These are phyloP conservation scores for Pseudopleuronectes americanus DNA, from an alignment of 2,797 vertebrate species.

Conservation along the genomic window DNA sequence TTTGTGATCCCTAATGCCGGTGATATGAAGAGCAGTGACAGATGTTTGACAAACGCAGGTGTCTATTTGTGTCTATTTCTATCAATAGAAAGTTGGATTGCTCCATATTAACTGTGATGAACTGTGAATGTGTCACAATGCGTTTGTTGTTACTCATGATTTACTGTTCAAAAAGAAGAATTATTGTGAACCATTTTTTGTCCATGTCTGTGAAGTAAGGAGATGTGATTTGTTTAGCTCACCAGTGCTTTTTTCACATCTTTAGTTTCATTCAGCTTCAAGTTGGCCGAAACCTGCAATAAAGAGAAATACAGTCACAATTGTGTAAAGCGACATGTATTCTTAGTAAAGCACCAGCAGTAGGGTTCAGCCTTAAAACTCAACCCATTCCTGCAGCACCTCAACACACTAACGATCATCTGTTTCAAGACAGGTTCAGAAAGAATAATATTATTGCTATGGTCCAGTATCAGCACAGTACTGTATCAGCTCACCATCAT, in stretches of 20 bases:
- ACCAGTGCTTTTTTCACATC: slow-evolving; percentile 95
- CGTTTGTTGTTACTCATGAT: background rate
- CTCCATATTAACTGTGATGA: background rate
- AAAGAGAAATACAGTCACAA: background rate
- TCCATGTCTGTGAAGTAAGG: background rate
- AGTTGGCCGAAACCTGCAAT: slow-evolving; percentile 91
- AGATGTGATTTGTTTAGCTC: slow-evolving; percentile 56
- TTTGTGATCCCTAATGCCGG: background rate
- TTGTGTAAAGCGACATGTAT: background rate
- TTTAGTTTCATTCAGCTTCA: slow-evolving; percentile 90
- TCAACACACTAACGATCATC: background rate
- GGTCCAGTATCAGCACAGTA: background rate
- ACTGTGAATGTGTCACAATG: background rate
- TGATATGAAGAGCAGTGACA: background rate
- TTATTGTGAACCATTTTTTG: background rate
- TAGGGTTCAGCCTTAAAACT: slow-evolving; percentile 2
- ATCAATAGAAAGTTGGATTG: background rate
- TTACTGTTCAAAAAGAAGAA: no score
- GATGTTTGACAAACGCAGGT: background rate
- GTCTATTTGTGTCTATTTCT: no score
- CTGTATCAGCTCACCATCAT: slow-evolving; percentile 85
- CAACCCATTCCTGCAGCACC: slow-evolving; percentile 4
- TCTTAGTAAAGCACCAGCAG: background rate
- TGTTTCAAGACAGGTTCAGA: background rate
- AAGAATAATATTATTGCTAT: background rate